Evolutionary conservation across 2,113 vertebrate species (phyloP).

Genomic region (Eidolon helvum): DNA sequence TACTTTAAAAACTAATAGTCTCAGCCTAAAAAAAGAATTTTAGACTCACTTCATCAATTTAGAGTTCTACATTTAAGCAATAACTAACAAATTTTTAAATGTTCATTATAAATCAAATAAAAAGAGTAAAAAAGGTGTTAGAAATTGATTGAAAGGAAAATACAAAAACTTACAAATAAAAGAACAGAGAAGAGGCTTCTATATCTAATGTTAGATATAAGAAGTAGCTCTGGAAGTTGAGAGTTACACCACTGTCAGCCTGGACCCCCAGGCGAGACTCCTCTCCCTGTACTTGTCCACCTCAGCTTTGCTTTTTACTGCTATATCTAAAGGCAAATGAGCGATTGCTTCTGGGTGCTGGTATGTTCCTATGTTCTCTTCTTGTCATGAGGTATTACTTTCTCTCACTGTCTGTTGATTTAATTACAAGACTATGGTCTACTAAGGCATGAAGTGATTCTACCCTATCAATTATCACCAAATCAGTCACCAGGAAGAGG

Average conservation of each 20-base stretch:
- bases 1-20: not conserved
- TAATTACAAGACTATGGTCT: not conserved
- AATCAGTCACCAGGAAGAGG: not conserved
- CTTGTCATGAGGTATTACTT: not conserved
- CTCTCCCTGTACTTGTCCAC: not conserved
- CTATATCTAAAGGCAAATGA: not conserved
- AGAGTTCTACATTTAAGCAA: not conserved
- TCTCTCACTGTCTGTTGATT: not conserved
- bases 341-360: not conserved
- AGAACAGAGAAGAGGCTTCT: not conserved
- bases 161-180: not conserved
- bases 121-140: not conserved
- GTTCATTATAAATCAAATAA: not conserved
- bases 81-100: not conserved
- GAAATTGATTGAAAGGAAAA: not conserved
- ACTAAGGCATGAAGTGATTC: not conserved
- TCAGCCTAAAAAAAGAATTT: not conserved
- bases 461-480: not conserved
- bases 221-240: not conserved
- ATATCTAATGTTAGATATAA: not conserved
- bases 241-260: not conserved
- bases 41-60: not conserved
- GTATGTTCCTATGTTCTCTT: not conserved
- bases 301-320: not conserved
- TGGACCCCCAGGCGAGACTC: not conserved